Evolutionary conservation across 1,140 invertebrate species (phyloP).

Genomic region (Patella vulgata): DNA sequence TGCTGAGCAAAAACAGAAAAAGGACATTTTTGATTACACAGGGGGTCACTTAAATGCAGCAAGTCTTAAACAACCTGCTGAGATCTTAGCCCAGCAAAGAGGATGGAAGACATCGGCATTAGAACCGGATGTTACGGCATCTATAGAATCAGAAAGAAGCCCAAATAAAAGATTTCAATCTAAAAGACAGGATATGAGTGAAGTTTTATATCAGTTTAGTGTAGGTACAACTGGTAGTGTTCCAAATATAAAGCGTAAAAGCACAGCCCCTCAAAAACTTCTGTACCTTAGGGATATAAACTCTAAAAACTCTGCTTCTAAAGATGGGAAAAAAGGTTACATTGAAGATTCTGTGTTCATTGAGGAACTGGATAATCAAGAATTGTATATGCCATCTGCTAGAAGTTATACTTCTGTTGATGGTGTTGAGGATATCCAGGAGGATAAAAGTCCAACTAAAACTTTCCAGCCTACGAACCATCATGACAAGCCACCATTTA

Average conservation of each 20-base stretch:
- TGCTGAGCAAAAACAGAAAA: conserved; percentile 53
- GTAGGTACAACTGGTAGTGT: conserved; percentile 52
- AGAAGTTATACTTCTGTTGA: background rate
- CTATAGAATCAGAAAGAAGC: conserved; percentile 4
- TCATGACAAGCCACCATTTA: conserved; percentile 27
- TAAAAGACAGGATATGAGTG: conserved; percentile 34
- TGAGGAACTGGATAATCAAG: conserved; percentile 48
- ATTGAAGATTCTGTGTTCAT: conserved; percentile 41
- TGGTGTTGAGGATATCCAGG: conserved; percentile 6
- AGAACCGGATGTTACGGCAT: background rate
- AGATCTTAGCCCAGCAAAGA: conserved; percentile 11
- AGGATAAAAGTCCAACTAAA: background rate
- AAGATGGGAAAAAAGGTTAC: conserved; percentile 19
- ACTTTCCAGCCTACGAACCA: no score
- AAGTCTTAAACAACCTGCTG: conserved; percentile 38
- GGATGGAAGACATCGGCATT: background rate
- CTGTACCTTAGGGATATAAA: conserved; percentile 19
- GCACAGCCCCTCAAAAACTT: conserved; percentile 11
- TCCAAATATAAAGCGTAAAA: conserved; percentile 15
- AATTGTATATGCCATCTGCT: conserved; percentile 44
- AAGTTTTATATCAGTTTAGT: conserved; percentile 54
- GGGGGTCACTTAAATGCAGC: conserved; percentile 59
- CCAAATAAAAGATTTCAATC: background rate
- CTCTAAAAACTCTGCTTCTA: background rate
- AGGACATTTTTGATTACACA: conserved; percentile 53